Conservation (phyloP, 2,113 vertebrate genomes). For the Myotis brandtii region DNA sequence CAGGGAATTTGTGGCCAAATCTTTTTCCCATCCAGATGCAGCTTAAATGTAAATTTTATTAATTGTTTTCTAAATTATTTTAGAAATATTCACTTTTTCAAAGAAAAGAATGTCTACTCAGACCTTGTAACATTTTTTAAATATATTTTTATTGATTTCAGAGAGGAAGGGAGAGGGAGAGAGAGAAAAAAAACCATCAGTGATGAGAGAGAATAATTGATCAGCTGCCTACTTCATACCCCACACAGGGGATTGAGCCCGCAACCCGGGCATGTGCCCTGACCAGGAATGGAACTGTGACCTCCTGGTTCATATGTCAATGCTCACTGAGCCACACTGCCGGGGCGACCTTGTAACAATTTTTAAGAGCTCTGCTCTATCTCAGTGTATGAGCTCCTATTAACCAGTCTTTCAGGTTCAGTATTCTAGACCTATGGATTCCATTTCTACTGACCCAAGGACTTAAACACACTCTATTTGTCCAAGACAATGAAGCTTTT, state of each 20-base stretch:
- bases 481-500: conserved; percentile 54
- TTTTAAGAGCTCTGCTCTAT: neutral
- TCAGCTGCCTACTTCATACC: no score
- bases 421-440: neutral
- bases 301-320: no score
- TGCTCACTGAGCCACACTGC: no score
- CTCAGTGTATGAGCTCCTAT: neutral
- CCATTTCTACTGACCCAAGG: conserved; percentile 10
- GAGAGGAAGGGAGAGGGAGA: no score
- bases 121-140: neutral
- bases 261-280: no score
- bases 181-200: no score
- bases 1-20: neutral
- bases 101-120: neutral
- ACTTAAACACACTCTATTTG: neutral
- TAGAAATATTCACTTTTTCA: neutral
- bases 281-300: no score
- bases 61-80: neutral
- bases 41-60: neutral
- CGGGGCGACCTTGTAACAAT: neutral
- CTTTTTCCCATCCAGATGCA: neutral
- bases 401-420: neutral
- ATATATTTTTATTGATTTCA: no score
- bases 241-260: no score
- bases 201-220: no score